Evolutionary conservation across 2,888 invertebrate species (phyloP).

Genomic region (Habrosyne pyritoides): DNA sequence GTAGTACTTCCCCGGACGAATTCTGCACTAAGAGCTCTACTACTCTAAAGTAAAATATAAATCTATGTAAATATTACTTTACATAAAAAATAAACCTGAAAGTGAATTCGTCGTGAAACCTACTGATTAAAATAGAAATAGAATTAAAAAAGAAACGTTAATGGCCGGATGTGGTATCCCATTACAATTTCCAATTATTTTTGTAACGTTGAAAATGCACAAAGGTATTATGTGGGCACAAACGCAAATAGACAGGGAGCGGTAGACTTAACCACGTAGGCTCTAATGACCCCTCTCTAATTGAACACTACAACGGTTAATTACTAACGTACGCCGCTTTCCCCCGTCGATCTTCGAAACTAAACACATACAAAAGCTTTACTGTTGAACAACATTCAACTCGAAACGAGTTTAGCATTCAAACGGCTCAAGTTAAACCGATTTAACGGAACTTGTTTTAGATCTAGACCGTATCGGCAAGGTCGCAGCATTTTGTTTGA

Average conservation of each 20-base stretch:
- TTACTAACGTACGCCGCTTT: slow-evolving; percentile 46
- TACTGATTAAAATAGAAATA: too few relatives aligned
- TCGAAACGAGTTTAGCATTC: slow-evolving; percentile 54
- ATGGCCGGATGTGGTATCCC: neutral
- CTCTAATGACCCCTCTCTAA: slow-evolving; percentile 44
- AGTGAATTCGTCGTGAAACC: too few relatives aligned
- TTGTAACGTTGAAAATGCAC: neutral
- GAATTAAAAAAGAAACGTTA: too few relatives aligned
- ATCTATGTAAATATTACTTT: too few relatives aligned
- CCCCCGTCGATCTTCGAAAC: slow-evolving; percentile 49
- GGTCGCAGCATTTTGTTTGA: slow-evolving; percentile 3
- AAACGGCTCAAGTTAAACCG: slow-evolving; percentile 55
- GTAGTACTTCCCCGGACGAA: too few relatives aligned
- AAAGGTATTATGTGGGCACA: neutral
- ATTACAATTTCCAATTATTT: neutral
- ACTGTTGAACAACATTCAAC: slow-evolving; percentile 54
- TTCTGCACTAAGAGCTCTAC: too few relatives aligned
- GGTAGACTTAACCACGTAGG: slow-evolving; percentile 19
- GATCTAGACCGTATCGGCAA: slow-evolving; percentile 41
- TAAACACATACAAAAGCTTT: slow-evolving; percentile 58
- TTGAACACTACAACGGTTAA: slow-evolving; percentile 53
- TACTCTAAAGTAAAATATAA: too few relatives aligned
- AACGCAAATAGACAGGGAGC: neutral
- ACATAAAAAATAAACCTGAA: too few relatives aligned
- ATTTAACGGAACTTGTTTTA: slow-evolving; percentile 48